These are phyloP conservation scores for Neoarius graeffei DNA, from an alignment of 2,113 vertebrate species.

Conservation along the genomic window DNA sequence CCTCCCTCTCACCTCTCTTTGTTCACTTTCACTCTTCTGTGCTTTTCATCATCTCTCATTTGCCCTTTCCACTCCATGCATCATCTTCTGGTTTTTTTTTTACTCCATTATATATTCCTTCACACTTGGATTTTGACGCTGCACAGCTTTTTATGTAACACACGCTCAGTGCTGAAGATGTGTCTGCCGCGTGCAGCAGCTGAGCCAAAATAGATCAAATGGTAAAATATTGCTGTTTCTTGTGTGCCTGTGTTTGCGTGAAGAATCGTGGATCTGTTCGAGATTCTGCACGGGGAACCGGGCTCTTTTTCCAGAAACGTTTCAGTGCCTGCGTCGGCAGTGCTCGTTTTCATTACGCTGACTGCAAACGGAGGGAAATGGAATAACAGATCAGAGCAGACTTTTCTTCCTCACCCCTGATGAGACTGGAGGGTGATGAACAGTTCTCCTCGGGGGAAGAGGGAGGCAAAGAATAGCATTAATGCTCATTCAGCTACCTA, in stretches of 20 bases:
- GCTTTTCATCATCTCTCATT: neutral
- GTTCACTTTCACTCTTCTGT: neutral
- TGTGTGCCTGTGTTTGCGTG: neutral
- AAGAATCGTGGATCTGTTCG: neutral
- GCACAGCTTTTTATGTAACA: neutral
- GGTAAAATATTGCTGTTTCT: constrained; percentile 12
- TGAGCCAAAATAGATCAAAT: constrained; percentile 28
- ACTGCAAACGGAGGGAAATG: constrained; percentile 8
- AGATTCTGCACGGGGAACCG: neutral
- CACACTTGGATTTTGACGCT: neutral
- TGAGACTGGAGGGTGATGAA: neutral
- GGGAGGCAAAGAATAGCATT: neutral
- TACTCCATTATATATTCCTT: neutral
- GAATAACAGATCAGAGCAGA: neutral
- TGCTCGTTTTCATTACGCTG: constrained; percentile 12
- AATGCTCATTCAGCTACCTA: neutral
- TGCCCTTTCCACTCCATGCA: neutral
- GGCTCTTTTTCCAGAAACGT: neutral
- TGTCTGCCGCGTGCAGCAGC: neutral
- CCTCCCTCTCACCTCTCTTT: neutral
- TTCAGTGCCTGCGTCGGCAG: neutral
- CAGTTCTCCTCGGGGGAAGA: neutral
- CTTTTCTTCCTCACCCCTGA: neutral
- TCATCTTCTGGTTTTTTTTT: neutral
- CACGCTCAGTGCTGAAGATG: neutral